Base-by-base conservation (phyloP, 2,113 vertebrate genomes). In the Paracanthobrama guichenoti region DNA sequence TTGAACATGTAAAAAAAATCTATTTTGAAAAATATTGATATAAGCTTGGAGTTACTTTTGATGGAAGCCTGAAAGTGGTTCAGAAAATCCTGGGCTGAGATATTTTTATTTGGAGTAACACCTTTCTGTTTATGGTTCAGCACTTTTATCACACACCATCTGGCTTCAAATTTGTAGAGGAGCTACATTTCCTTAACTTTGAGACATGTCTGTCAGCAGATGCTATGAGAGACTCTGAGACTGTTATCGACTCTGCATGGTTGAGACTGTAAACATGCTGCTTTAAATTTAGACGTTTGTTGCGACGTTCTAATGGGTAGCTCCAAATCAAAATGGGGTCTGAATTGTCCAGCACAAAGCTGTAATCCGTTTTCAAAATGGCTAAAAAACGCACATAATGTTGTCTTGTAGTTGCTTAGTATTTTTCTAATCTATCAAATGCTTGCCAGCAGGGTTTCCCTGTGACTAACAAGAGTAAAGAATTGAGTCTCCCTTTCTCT, bases 71-170 rank as follows among this genome's bases (percentile, higher is more conserved):
- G 73, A 53, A 50, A 75, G 46, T 75, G 16, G 73, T 53, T 73
- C 6, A 72, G 42, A 72, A 72, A 48, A n/a, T 46, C 22, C 26
- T 73, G 22, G 5, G 39, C n/a, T 14, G 42, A 76, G 16, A 50
- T 42, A 60, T 59, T 59, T 78, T 60, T 82, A 26, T 71, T 82
- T 18, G 13, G 48, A 26, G 66, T 67, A 67, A 35, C 78, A 80
- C 16, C 42, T 22, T 7, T 80, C 12, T 67, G 10, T 26, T 67
- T 80, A 62, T 79, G 22, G n/a, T 46, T 64, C 53, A 24, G 55
- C 22, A 10, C 11, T 57, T 64, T 79, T 80, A 35, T 67, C 60
- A 53, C 44, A 67, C 44, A 42, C 46, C 64, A 57, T 71, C 80
- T 82, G 80, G 28, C 20, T 82, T 71, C 42, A 48, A 39, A 82